Conservation (phyloP, 2,888 invertebrate species). For the Pantelozetes paolii region DNA sequence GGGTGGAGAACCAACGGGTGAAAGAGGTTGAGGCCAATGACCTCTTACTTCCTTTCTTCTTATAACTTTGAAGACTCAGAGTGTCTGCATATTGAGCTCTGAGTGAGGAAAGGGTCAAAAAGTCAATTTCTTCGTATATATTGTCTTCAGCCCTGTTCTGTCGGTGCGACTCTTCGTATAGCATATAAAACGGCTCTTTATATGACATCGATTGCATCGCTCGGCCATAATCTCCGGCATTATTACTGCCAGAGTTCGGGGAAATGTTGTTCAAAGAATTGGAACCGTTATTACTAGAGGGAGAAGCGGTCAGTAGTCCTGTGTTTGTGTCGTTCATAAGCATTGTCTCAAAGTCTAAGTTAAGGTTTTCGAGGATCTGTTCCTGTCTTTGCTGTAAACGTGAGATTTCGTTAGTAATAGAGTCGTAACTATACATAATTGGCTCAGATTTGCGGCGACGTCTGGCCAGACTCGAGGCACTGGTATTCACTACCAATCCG, state of each 20-base stretch:
- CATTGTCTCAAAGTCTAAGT: slow-evolving; percentile 83
- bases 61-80: slow-evolving; percentile 43
- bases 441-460: slow-evolving; percentile 43
- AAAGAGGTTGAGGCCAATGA: slow-evolving; percentile 53
- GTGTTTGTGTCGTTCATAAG: slow-evolving; percentile 64
- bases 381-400: slow-evolving; percentile 70
- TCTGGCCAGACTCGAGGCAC: slow-evolving; percentile 37
- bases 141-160: slow-evolving; percentile 47
- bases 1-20: slow-evolving; percentile 78
- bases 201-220: slow-evolving; percentile 35
- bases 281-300: slow-evolving; percentile 15
- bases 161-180: slow-evolving; percentile 43
- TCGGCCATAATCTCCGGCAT: slow-evolving; percentile 39
- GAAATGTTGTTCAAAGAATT: slow-evolving; percentile 9
- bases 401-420: slow-evolving; percentile 42
- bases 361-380: slow-evolving; percentile 75
- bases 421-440: slow-evolving; percentile 43
- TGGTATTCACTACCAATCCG: neutral
- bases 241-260: slow-evolving; percentile 1
- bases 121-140: slow-evolving; percentile 49
- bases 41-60: slow-evolving; percentile 42
- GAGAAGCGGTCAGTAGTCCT: slow-evolving; percentile 18
- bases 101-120: slow-evolving; percentile 42
- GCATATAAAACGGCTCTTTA: slow-evolving; percentile 43
- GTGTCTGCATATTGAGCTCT: slow-evolving; percentile 43